These are phyloP conservation scores for Caenorhabditis panamensis DNA, from an alignment of 2,888 invertebrate genomes.

Conservation along the genomic window DNA sequence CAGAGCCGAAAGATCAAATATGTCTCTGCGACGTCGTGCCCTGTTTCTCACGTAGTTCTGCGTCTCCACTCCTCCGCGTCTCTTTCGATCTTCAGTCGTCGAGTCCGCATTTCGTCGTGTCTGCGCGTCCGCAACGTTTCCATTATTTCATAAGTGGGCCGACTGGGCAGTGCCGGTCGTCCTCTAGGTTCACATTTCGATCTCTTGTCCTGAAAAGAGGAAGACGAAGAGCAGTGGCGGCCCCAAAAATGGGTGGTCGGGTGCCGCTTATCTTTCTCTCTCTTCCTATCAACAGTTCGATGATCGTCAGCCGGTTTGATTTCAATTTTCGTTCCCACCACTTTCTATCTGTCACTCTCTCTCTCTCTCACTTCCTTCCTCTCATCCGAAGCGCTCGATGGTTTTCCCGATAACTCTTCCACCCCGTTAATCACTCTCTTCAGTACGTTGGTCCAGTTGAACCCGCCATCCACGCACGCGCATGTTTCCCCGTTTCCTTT, in stretches of 20 bases:
- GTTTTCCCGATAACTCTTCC: conserved; percentile 15
- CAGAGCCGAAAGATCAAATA: conserved; percentile 51
- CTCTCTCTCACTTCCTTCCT: conserved; percentile 13
- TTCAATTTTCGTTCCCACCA: conserved; percentile 28
- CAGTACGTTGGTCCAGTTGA: conserved; percentile 25
- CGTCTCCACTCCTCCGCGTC: conserved; percentile 26
- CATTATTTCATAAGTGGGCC: conserved; percentile 37
- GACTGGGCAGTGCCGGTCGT: conserved; percentile 29
- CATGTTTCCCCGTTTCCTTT: neutral
- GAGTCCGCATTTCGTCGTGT: conserved; percentile 39
- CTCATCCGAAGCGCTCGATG: conserved; percentile 12
- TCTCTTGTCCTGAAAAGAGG: conserved; percentile 51
- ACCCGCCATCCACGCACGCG: conserved; percentile 8
- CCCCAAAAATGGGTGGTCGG: conserved; percentile 19
- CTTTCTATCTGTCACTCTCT: conserved; percentile 15
- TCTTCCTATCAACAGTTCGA: conserved; percentile 19
- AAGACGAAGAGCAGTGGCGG: conserved; percentile 15
- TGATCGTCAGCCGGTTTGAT: conserved; percentile 21
- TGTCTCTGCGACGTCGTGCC: conserved; percentile 21
- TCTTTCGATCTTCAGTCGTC: conserved; percentile 52
- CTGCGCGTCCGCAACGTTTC: neutral
- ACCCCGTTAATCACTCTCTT: neutral
- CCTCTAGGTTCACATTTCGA: conserved; percentile 56
- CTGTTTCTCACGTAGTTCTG: conserved; percentile 30
- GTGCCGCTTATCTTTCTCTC: conserved; percentile 19